Base-by-base conservation (phyloP, 2,888 invertebrate species). In the Steinernema scapterisci region DNA sequence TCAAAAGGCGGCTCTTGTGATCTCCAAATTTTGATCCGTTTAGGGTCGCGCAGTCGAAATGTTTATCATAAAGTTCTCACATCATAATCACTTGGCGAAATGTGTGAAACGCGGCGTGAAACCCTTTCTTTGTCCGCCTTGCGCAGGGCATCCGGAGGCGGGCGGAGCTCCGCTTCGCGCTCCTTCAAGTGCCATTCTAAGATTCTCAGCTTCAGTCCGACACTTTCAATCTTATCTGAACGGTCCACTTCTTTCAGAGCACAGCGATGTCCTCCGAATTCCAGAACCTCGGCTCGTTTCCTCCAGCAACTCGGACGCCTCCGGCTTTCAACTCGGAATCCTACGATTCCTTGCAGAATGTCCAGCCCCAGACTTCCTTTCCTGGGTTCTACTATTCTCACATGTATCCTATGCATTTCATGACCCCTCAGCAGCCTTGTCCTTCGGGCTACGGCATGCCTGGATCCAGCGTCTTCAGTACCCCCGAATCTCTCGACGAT, bases 81-180 rank as follows among this genome's bases (percentile, higher is more conserved):
- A 7, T 25, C 63, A 13, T 31, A 63, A 63, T 63, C 63, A 63
- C 63, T 16, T 63, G 27, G 27, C 13, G 31, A 11, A 16, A 16
- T 16, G 63, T 63, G 63, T 63, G 38, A 63, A 63, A 63, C 31
- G 63, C 38, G 63, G 63, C 63, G 63, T 25, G 63, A 63, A 63
- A 16, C 63, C 27, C 27, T 63, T 63, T 31, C 63, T 63, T 63
- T 63, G 63, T 63, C 63, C 38, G 63, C 6, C 38, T 63, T 27
- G 25, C 63, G 63, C 63, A 16, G 63, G 63, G 63, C 31, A 27
- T 63, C 63, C 16, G 54, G 21, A 25, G 54, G 25, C 54, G 63
- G 63, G 63, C 63, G 63, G 63, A 25, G 63, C 38, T 38, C 31
- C 16, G 19, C 31, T n/a, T 5, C 48, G 3, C 63, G 31, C 63